Evolutionary conservation across 2,888 invertebrate genomes (phyloP).

Genomic region (Lasioglossum zephyrum): DNA sequence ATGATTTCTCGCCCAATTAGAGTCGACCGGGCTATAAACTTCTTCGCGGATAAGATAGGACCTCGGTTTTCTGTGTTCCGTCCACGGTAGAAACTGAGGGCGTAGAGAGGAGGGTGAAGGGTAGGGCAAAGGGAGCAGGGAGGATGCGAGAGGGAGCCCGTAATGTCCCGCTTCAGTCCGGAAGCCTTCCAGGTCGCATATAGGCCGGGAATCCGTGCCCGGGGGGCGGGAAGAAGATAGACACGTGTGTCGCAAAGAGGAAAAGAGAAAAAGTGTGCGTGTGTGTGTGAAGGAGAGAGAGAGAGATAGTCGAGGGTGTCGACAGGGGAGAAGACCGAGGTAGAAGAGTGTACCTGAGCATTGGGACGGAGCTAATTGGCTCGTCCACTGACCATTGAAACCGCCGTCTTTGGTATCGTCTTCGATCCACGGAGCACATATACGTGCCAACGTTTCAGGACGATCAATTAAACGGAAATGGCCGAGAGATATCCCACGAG

Average conservation of each 20-base stretch:
- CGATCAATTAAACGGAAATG: constrained; percentile 80
- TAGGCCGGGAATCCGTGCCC: constrained; percentile 65
- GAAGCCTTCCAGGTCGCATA: constrained; percentile 79
- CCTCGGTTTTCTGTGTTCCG: constrained; percentile 77
- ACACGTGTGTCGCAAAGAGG: constrained; percentile 1
- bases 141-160: constrained; percentile 45
- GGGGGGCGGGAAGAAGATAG: constrained; percentile 31
- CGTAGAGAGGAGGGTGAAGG: constrained; percentile 9
- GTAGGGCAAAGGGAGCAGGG: not conserved
- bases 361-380: constrained; percentile 82
- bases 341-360: constrained; percentile 75
- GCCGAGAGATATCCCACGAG: constrained; percentile 74
- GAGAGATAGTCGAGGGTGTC: constrained; percentile 25
- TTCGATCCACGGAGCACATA: constrained; percentile 74
- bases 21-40: constrained; percentile 84
- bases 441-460: constrained; percentile 75
- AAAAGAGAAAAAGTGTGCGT: not conserved
- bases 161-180: constrained; percentile 75
- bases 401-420: constrained; percentile 70
- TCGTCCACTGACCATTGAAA: constrained; percentile 80
- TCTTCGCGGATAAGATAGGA: constrained; percentile 83
- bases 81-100: constrained; percentile 51
- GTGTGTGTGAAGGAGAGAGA: not conserved
- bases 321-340: constrained; percentile 50
- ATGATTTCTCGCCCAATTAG: constrained; percentile 84